Evolutionary conservation across 2,797 vertebrate species (phyloP).

Genomic region (Pristis pectinata): DNA sequence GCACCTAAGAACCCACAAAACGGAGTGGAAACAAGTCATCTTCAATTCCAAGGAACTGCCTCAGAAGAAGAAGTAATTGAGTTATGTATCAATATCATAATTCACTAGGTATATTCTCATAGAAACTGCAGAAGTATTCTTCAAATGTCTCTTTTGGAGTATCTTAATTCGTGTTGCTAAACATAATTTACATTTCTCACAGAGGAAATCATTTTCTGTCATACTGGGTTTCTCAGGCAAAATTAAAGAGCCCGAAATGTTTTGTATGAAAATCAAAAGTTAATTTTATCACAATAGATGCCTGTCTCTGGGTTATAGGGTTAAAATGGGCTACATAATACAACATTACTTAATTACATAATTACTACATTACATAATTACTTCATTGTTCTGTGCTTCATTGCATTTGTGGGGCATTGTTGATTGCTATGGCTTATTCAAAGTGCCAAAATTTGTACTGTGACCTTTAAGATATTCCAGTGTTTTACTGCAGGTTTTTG

Average conservation of each 20-base stretch:
- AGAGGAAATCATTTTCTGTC: background rate
- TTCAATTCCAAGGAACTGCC: too few species aligned
- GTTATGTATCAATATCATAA: background rate
- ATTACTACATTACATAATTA: too few species aligned
- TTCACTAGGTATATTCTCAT: background rate
- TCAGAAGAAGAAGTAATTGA: too few species aligned
- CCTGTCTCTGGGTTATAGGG: background rate
- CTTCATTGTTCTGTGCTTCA: background rate
- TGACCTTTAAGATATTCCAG: background rate
- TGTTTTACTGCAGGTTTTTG: conserved; percentile 14
- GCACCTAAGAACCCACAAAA: too few species aligned
- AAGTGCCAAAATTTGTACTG: background rate
- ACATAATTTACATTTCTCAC: background rate
- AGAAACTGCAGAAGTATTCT: background rate
- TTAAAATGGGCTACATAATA: background rate
- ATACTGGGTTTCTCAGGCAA: background rate
- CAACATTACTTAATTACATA: too few species aligned
- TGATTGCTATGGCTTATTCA: background rate
- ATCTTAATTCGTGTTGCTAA: background rate
- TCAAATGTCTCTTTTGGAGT: background rate
- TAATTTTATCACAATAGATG: background rate
- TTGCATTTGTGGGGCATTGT: background rate
- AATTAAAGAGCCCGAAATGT: background rate
- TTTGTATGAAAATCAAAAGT: background rate
- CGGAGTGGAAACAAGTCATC: too few species aligned